Base-by-base conservation (phyloP, 2,888 invertebrate species). In the Psylliodes chrysocephalus region DNA sequence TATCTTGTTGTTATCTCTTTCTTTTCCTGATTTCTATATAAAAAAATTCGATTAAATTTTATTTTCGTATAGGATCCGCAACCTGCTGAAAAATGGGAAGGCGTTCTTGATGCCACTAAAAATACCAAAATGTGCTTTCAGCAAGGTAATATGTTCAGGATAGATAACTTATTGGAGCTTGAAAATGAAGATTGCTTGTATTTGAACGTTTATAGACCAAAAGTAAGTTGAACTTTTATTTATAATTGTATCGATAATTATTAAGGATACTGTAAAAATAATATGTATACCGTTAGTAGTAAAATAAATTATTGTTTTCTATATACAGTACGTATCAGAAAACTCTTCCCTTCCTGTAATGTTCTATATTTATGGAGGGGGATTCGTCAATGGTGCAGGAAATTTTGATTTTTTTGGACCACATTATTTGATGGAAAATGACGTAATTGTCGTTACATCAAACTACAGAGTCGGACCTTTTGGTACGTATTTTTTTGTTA, bases 391-490 rank as follows among this genome's bases (percentile, higher is more conserved):
- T 25, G 79, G 79, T 7, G 69, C 68, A 33, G 70, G 73, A 25
- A 78, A 79, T 17, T 81, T 83, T 17, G 69, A 81, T 0, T 81
- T 82, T 1, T 85, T 73, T 60, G 79, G 78, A 1, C 79, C 79
- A 14, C 77, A 80, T 63, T 77, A 75, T 54, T 61, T 79, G 3
- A 61, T 80, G 25, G 73, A 77, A 51, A 68, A 75, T 60, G 72
- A 70, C 15, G 73, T 79, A 14, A 67, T 79, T 5, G 67, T 79
- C 2, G 78, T 79, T 1, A 76, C 76, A 3, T 68, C 77, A 12
- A 78, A 78, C 55, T 80, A 80, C 55, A 70, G 80, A 49, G 44
- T 69, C 4, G 69, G 69, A 8, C 62, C 66, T 12, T 69, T 66
- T 38, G 69, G 66, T 68, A 60, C 66, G 35, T 22, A n/a, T n/a